Conservation (phyloP, 2,888 invertebrate genomes). For the Mayetiola destructor region DNA sequence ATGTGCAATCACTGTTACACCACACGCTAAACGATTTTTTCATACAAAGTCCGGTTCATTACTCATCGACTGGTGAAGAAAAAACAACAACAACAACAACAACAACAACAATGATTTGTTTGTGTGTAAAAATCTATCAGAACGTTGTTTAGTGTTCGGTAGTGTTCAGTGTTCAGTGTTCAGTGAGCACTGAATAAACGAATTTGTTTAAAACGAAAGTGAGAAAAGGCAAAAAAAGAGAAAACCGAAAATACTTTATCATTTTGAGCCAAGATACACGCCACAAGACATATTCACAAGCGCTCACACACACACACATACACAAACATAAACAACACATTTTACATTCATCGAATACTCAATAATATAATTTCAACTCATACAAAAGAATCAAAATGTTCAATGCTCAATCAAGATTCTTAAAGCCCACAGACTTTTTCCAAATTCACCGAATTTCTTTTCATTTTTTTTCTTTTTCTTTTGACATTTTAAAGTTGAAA, state of each 20-base stretch:
- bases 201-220: not conserved
- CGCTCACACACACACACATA: not conserved
- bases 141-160: no score
- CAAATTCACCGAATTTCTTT: not conserved
- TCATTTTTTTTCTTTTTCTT: not conserved
- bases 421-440: not conserved
- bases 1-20: no score
- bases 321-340: not conserved
- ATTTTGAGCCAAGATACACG: not conserved
- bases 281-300: not conserved
- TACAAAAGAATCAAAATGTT: no score
- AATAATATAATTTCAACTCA: no score
- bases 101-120: no score
- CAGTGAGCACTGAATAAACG: no score
- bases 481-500: not conserved
- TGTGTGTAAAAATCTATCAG: no score
- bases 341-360: no score
- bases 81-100: not conserved
- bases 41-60: constrained; percentile 9
- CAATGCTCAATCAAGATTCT: no score
- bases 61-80: constrained; percentile 6
- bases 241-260: no score
- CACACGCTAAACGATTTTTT: no score
- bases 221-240: not conserved
- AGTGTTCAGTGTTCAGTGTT: no score